Conservation (phyloP, 1,140 invertebrate species). For the Rhyacophila brunnea region DNA sequence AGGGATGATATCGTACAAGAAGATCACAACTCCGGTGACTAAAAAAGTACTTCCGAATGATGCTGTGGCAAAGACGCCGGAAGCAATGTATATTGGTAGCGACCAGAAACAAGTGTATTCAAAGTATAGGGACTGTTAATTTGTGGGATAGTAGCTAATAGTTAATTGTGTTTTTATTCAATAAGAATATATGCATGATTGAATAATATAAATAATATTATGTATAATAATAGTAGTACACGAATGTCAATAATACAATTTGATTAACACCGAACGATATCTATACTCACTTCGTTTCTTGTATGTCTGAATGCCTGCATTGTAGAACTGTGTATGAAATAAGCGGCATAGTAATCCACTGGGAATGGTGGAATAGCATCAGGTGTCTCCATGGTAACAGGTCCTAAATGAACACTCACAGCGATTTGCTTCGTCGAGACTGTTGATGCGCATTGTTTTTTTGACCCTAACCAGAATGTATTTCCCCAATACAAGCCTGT, state of each 20-base stretch:
- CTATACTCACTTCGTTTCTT: constrained; percentile 16
- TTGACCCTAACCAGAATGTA: constrained; percentile 53
- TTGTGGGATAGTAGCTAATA: not conserved
- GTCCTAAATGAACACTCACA: constrained; percentile 21
- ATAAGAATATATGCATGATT: not conserved
- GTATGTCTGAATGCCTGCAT: constrained; percentile 16
- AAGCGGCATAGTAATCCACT: no score
- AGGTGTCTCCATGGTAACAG: no score
- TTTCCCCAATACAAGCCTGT: constrained; percentile 51
- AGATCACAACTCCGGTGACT: no score
- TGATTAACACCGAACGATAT: no score
- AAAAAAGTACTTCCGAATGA: no score
- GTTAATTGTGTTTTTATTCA: not conserved
- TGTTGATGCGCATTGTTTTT: constrained; percentile 44
- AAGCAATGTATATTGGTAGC: no score
- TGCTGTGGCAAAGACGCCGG: no score
- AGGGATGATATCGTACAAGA: no score
- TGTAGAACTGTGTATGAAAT: constrained; percentile 11
- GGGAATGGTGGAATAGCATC: no score
- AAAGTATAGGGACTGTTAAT: no score
- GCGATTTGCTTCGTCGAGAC: constrained; percentile 36
- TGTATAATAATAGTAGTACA: not conserved
- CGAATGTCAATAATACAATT: not conserved
- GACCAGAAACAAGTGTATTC: no score
- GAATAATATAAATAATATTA: not conserved